Evolutionary conservation across 2,888 invertebrate genomes (phyloP).

Genomic region (Andrena hattorfiana): DNA sequence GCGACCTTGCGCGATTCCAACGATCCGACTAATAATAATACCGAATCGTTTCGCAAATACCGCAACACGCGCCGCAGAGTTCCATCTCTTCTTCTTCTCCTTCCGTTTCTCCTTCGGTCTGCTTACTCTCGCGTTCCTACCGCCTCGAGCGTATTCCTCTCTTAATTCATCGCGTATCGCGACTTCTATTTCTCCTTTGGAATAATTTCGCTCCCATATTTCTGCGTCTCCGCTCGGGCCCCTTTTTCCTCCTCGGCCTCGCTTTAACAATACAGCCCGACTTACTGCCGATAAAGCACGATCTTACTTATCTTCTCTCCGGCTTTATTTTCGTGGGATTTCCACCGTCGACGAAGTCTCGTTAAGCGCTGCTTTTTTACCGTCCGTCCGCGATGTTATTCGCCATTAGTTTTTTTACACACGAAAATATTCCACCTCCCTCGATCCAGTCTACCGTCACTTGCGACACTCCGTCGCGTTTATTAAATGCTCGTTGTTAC

Average conservation of each 20-base stretch:
- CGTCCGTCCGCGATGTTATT: too few relatives aligned
- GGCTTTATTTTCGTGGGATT: too few relatives aligned
- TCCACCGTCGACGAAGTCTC: too few relatives aligned
- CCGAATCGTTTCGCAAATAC: constrained; percentile 63
- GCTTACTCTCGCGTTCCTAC: background rate
- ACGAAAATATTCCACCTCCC: too few relatives aligned
- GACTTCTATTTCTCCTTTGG: constrained; percentile 1
- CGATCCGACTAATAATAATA: constrained; percentile 71
- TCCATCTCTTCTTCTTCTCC: constrained; percentile 26
- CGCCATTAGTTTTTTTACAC: too few relatives aligned
- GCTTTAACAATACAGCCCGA: background rate
- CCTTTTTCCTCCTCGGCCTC: background rate
- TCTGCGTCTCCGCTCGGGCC: background rate
- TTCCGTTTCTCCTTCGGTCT: constrained; percentile 44
- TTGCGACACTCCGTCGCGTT: too few relatives aligned
- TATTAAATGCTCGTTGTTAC: too few relatives aligned
- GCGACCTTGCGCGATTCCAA: constrained; percentile 70
- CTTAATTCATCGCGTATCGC: background rate
- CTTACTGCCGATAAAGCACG: too few relatives aligned
- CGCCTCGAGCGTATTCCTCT: background rate
- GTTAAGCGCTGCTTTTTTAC: too few relatives aligned
- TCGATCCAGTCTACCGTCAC: too few relatives aligned
- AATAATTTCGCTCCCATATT: background rate
- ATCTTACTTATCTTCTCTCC: too few relatives aligned
- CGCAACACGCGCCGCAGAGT: constrained; percentile 51